Evolutionary conservation across 2,888 invertebrate genomes (phyloP).

Genomic region (Heliconius sara): DNA sequence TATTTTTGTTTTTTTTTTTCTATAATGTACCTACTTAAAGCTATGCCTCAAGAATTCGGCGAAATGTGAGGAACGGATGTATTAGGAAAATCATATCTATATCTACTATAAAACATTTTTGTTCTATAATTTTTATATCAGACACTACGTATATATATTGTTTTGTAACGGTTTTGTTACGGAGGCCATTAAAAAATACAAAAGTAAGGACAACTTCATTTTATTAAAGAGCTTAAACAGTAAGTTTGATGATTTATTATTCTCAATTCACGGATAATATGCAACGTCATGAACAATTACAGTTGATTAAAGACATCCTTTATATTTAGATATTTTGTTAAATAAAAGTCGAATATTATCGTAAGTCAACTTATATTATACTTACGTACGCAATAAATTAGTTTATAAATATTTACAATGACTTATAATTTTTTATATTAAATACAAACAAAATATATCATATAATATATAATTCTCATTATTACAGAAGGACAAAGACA

Average conservation of each 20-base stretch:
- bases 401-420: conserved; percentile 57
- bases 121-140: too few species aligned
- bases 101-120: too few species aligned
- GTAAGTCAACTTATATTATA: conserved; percentile 26
- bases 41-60: too few species aligned
- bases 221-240: conserved; percentile 44
- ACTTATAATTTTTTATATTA: conserved; percentile 49
- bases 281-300: conserved; percentile 21
- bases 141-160: too few species aligned
- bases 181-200: conserved; percentile 31
- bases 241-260: conserved; percentile 37
- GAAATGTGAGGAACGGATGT: too few species aligned
- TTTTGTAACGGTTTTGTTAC: not conserved
- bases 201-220: conserved; percentile 39
- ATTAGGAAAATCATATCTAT: not conserved
- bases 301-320: conserved; percentile 19
- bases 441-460: conserved; percentile 6
- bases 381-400: conserved; percentile 63
- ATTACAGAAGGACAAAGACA: conserved; percentile 9
- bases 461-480: not conserved
- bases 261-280: conserved; percentile 39
- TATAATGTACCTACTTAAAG: too few species aligned
- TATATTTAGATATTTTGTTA: conserved; percentile 25
- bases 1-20: too few species aligned
- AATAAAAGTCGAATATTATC: conserved; percentile 31